A percentile compares a stretch with the other conserved stretches of the same genome.
These are phyloP conservation scores for Caiman crocodilus DNA, from an alignment of 2,797 vertebrate genomes.

Conservation along the genomic window DNA sequence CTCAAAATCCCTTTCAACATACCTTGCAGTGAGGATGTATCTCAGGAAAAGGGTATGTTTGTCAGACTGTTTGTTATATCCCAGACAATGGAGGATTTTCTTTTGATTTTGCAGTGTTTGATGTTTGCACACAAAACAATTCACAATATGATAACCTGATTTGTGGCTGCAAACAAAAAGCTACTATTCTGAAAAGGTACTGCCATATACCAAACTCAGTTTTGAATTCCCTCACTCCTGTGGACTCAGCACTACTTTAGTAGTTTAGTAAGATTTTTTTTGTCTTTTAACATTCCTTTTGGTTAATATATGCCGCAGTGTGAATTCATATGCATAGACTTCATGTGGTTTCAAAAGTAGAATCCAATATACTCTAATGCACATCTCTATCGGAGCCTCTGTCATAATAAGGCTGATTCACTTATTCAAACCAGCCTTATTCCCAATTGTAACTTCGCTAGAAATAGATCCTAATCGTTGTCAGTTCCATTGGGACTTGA, in stretches of 20 bases:
- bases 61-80: neutral
- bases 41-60: neutral
- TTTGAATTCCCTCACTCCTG: neutral
- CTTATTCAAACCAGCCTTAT: constrained; percentile 70
- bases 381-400: constrained; percentile 57
- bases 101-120: rapidly evolving
- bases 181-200: neutral
- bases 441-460: constrained; percentile 72
- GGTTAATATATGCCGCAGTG: constrained; percentile 17
- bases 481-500: constrained; percentile 53
- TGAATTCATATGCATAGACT: constrained; percentile 32
- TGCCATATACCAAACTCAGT: neutral
- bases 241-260: neutral
- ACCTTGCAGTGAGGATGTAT: neutral
- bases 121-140: neutral
- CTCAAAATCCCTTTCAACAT: neutral
- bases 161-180: neutral
- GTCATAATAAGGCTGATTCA: constrained; percentile 74
- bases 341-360: constrained; percentile 48
- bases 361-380: constrained; percentile 61
- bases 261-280: neutral
- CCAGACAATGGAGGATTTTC: neutral
- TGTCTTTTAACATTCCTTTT: neutral
- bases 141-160: rapidly evolving
- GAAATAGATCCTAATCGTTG: constrained; percentile 78